Evolutionary conservation across 2,797 vertebrate species (phyloP), one percentile per base, ranked within the genome.

Genomic region (Sylvilagus floridanus): DNA sequence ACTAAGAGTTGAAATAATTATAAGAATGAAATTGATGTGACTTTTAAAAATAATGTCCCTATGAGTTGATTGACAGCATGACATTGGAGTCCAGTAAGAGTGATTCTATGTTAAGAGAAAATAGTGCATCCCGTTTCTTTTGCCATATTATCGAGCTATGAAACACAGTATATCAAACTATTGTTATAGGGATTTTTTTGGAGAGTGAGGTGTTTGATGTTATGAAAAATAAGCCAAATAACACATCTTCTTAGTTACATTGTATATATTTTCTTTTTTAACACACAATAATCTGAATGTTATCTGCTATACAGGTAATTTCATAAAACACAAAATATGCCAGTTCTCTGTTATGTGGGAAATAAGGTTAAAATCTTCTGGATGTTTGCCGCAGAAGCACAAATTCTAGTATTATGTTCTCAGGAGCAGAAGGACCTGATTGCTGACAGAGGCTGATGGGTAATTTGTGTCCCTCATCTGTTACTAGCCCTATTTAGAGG

Each of bases 241-340:
- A 21, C 5, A 72, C 92, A 2, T 4, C 81, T 57, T 5, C 13
- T 95, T 92, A 90, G 30, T 42, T 52, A 24, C 19, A 30, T 52
- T 75, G 24, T 2, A 12, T 71, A 30, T 37, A 19, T 19, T 66
- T 90, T 68, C 11, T 62, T 85, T 93, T 90, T 11, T 57, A 52
- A 7, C 12, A 28, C 24, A 62, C 19, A 79, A 16, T 79, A n/a
- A 65, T 10, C 50, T 86, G 22, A 17, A 42, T 42, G 5, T 16
- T 93, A 30, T 68, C 47, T 71, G 42, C 12, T 86, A 24, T 69
- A 62, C n/a, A 79, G 19, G 66, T 93, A 88, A 82, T 72, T 89
- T 72, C 8, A 57, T 66, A 68, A 86, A 78, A 77, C 21, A 57
- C 28, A 92, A 69, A 91, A 37, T 11, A 60, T 73, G 12, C 60